These are phyloP conservation scores for Oscheius sp. DNA, from an alignment of 2,888 invertebrate genomes.

Conservation along the genomic window DNA sequence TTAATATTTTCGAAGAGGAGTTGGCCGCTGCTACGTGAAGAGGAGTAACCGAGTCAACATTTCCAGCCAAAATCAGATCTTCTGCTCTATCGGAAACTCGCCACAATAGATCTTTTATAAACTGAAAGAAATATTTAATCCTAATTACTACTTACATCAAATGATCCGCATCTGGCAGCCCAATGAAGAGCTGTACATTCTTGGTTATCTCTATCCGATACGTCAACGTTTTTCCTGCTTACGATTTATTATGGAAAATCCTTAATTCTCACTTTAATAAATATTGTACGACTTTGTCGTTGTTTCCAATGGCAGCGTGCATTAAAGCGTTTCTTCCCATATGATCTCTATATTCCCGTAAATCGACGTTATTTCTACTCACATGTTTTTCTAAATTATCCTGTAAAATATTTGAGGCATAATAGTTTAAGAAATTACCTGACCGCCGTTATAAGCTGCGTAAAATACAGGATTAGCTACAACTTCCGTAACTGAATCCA, in stretches of 20 bases:
- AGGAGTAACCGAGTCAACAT: slow-evolving; percentile 63
- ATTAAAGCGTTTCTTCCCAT: slow-evolving; percentile 49
- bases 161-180: slow-evolving; percentile 55
- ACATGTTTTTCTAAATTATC: slow-evolving; percentile 32
- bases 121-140: neutral
- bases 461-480: slow-evolving; percentile 1
- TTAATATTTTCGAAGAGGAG: slow-evolving; percentile 57
- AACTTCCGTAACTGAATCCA: slow-evolving; percentile 1
- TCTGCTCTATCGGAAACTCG: neutral
- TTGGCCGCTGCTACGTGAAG: slow-evolving; percentile 66
- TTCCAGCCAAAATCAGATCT: slow-evolving; percentile 47
- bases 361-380: slow-evolving; percentile 2
- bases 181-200: slow-evolving; percentile 64
- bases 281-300: slow-evolving; percentile 47
- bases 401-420: neutral
- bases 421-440: neutral
- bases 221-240: slow-evolving; percentile 34
- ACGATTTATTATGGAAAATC: neutral
- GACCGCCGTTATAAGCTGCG: slow-evolving; percentile 7
- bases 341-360: slow-evolving; percentile 37
- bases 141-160: slow-evolving; percentile 31
- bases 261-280: slow-evolving; percentile 45
- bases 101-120: neutral
- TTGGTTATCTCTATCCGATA: slow-evolving; percentile 36
- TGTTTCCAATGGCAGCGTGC: slow-evolving; percentile 56